These are phyloP conservation scores for Cynoglossus semilaevis DNA, from an alignment of 2,113 vertebrate species.

Conservation along the genomic window DNA sequence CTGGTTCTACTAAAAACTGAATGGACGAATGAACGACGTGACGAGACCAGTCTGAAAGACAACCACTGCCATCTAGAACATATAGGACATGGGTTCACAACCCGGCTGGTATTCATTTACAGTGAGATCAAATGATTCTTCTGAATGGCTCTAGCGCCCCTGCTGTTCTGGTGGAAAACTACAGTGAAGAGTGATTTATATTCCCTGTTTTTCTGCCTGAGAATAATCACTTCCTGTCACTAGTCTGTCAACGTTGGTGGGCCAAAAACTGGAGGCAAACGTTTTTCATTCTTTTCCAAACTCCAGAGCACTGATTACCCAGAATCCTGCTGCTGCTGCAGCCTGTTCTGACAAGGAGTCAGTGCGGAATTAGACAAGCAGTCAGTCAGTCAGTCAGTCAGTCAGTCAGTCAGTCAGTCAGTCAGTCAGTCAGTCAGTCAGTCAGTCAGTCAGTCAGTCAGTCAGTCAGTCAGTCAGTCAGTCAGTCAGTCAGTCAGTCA, in stretches of 20 bases:
- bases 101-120: too few species aligned
- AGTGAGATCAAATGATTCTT: too few species aligned
- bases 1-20: too few species aligned
- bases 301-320: slow-evolving; percentile 37
- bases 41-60: too few species aligned
- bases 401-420: too few species aligned
- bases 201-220: slow-evolving; percentile 7
- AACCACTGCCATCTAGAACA: too few species aligned
- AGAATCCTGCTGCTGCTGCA: slow-evolving; percentile 41
- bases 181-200: slow-evolving; percentile 24
- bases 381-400: slow-evolving; percentile 5
- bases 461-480: slow-evolving; percentile 35
- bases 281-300: slow-evolving; percentile 21
- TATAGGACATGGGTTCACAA: too few species aligned
- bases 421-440: too few species aligned
- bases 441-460: too few species aligned
- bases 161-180: too few species aligned
- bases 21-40: too few species aligned
- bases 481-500: slow-evolving; percentile 40
- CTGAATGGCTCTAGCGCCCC: too few species aligned
- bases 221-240: slow-evolving; percentile 16
- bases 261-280: slow-evolving; percentile 46
- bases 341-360: slow-evolving; percentile 57
- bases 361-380: slow-evolving; percentile 46
- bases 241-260: slow-evolving; percentile 40